A percentile compares a stretch with the other conserved stretches of the same genome.
phyloP scores from a whole-genome alignment of 2,113 vertebrate genomes.

The Lates calcarifer region DNA sequence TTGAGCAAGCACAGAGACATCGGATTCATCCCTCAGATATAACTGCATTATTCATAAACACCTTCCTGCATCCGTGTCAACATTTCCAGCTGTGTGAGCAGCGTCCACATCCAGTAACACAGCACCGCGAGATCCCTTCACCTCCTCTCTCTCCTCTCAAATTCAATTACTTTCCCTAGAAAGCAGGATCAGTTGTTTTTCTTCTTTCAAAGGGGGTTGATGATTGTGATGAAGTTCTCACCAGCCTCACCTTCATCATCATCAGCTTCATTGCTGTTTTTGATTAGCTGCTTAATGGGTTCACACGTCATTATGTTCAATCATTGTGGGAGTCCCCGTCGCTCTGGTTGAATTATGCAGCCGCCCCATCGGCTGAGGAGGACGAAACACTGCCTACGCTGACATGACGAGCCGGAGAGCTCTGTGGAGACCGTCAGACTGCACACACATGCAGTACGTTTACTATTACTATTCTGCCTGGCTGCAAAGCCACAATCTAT shows the following conservation, averaged over 20 bases:
- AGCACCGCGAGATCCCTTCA: conserved; percentile 22
- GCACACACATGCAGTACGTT: conserved; percentile 4
- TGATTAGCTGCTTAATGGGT: conserved; percentile 76
- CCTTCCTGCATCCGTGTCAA: conserved; percentile 1
- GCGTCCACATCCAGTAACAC: background rate
- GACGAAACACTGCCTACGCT: background rate
- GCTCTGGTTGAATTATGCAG: conserved; percentile 54
- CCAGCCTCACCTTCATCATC: conserved; percentile 62
- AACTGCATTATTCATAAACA: conserved; percentile 43
- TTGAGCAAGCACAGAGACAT: conserved; percentile 2
- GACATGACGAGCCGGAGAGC: conserved; percentile 27
- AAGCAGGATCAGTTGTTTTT: background rate
- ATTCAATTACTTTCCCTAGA: conserved; percentile 22
- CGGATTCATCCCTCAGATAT: background rate
- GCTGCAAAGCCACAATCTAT: background rate
- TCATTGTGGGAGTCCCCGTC: conserved; percentile 56
- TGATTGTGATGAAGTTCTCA: conserved; percentile 43
- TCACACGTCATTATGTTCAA: conserved; percentile 78
- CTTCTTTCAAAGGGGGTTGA: conserved; percentile 9
- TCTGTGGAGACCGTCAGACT: background rate
- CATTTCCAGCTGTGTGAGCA: background rate
- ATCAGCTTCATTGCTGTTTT: conserved; percentile 60
- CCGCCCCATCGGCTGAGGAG: conserved; percentile 7
- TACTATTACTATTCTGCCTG: background rate
- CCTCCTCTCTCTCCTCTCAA: background rate